Conservation (phyloP, 1,140 invertebrate species). For the Hestina assimilis region DNA sequence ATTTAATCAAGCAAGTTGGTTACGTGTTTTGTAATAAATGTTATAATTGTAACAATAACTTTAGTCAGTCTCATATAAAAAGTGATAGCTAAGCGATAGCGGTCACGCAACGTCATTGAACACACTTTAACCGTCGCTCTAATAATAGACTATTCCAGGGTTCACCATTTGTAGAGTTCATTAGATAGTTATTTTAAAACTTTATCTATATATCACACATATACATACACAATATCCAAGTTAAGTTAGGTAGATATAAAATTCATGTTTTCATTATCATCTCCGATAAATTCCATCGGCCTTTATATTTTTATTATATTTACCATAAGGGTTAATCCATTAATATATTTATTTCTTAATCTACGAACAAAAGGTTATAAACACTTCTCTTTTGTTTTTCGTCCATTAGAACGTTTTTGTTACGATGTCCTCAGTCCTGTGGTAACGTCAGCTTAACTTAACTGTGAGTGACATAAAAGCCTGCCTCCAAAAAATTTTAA, state of each 20-base stretch:
- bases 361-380: constrained; percentile 10
- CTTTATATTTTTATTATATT: no score
- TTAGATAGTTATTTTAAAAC: neutral
- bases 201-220: neutral
- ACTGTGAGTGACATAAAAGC: neutral
- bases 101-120: constrained; percentile 39
- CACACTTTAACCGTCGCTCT: constrained; percentile 15
- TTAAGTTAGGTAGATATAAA: no score
- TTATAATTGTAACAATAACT: constrained; percentile 31
- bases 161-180: neutral
- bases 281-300: no score
- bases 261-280: no score
- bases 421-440: constrained; percentile 19
- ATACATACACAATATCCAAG: no score
- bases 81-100: constrained; percentile 36
- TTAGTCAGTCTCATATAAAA: constrained; percentile 22
- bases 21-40: constrained; percentile 23
- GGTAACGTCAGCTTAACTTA: constrained; percentile 19
- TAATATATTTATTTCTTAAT: neutral
- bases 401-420: constrained; percentile 23
- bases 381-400: constrained; percentile 3
- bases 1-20: constrained; percentile 25
- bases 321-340: no score
- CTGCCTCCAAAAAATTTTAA: neutral
- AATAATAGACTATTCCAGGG: constrained; percentile 11